phyloP scores from a whole-genome alignment of 2,888 invertebrate genomes.

The Suillia variegata region DNA sequence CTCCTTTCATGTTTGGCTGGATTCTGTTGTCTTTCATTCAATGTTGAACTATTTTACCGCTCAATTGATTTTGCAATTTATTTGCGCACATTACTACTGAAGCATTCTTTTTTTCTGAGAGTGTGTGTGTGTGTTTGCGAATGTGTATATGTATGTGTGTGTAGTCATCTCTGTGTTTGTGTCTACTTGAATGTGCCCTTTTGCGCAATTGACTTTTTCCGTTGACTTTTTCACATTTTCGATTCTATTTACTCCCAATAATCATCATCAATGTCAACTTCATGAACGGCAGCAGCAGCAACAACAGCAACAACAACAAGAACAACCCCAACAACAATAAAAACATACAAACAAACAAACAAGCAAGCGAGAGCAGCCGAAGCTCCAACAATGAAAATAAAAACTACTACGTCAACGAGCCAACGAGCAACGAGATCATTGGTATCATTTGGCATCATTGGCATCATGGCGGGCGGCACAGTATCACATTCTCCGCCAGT shows the following conservation, averaged over 20 bases:
- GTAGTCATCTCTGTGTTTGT: background rate
- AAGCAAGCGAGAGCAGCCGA: too few relatives aligned
- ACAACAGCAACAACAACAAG: slow-evolving; percentile 30
- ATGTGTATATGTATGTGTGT: slow-evolving; percentile 14
- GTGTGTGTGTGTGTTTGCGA: slow-evolving; percentile 3
- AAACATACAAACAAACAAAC: slow-evolving; percentile 17
- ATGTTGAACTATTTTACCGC: slow-evolving; percentile 52
- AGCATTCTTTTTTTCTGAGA: background rate
- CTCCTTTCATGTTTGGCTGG: background rate
- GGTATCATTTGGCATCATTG: background rate
- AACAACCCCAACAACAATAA: slow-evolving; percentile 33
- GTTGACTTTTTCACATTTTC: slow-evolving; percentile 38
- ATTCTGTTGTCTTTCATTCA: slow-evolving; percentile 30
- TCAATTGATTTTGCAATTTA: slow-evolving; percentile 58
- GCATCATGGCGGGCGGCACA: background rate
- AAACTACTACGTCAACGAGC: slow-evolving; percentile 18
- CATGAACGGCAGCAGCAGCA: slow-evolving; percentile 20
- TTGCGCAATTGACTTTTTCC: slow-evolving; percentile 20
- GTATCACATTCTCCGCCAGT: too few relatives aligned
- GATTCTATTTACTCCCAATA: slow-evolving; percentile 56
- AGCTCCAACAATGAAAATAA: slow-evolving; percentile 5
- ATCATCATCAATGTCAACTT: slow-evolving; percentile 57
- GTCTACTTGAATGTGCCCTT: background rate
- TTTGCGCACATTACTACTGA: slow-evolving; percentile 45
- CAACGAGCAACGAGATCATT: slow-evolving; percentile 7